Conservation (phyloP, 2,888 invertebrate species). For the Megaustenia siamemsis region DNA sequence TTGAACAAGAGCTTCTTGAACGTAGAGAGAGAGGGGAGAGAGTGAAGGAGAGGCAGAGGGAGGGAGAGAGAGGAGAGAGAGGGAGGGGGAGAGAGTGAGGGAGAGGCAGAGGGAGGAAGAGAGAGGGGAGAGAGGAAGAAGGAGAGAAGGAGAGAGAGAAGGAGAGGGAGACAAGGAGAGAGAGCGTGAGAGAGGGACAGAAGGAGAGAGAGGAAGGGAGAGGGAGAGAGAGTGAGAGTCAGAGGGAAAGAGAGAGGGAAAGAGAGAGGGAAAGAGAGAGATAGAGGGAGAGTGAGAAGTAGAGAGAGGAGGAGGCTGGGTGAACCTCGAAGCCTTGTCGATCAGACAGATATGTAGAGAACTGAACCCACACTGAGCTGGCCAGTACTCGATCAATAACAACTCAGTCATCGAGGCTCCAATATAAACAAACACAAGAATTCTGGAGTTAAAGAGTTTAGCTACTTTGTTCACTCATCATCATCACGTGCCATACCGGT, state of each 20-base stretch:
- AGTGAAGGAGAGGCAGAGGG: background rate
- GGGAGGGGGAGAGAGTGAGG: background rate
- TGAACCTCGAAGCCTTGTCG: no score
- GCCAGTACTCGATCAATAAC: no score
- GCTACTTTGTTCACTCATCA: no score
- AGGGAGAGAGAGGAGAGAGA: background rate
- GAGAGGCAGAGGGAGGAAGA: constrained; percentile 9
- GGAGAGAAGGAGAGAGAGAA: constrained; percentile 5
- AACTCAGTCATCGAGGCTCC: no score
- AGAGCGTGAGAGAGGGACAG: background rate
- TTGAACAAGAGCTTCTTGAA: no score
- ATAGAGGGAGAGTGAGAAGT: no score
- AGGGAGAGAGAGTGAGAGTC: background rate
- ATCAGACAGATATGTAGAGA: no score
- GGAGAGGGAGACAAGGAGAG: background rate
- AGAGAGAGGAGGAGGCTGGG: no score
- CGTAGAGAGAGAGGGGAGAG: background rate
- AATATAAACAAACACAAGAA: no score
- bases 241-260: background rate
- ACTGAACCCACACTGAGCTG: no score
- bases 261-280: background rate
- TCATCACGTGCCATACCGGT: no score
- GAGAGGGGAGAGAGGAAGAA: constrained; percentile 2
- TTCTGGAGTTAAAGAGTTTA: no score
- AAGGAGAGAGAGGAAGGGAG: background rate